phyloP scores from a whole-genome alignment of 2,888 invertebrate genomes.

The Pecten maximus region DNA sequence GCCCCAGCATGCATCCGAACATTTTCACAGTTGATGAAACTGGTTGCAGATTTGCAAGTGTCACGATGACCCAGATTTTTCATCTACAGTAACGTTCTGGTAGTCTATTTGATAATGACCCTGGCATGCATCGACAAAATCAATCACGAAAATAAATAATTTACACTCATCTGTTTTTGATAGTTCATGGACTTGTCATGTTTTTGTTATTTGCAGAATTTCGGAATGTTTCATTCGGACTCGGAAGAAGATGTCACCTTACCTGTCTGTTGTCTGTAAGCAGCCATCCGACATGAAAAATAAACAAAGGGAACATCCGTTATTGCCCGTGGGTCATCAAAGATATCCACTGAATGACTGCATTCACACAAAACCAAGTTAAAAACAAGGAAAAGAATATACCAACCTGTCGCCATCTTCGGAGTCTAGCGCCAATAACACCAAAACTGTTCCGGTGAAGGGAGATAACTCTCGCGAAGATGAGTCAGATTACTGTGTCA shows the following conservation, averaged over 20 bases:
- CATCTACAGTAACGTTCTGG: neutral
- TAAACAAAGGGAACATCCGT: constrained; percentile 5
- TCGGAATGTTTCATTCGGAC: constrained; percentile 17
- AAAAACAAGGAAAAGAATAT: constrained; percentile 39
- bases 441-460: constrained; percentile 51
- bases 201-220: constrained; percentile 33
- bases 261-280: constrained; percentile 54
- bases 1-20: constrained; percentile 17
- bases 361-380: neutral
- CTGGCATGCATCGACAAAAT: neutral
- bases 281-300: constrained; percentile 40
- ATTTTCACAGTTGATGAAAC: constrained; percentile 30
- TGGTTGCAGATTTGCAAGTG: constrained; percentile 33
- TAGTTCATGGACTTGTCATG: constrained; percentile 12
- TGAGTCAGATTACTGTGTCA: neutral
- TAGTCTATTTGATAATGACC: neutral
- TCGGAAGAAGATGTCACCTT: constrained; percentile 28
- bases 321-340: neutral
- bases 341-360: neutral
- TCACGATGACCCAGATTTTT: neutral
- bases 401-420: constrained; percentile 68
- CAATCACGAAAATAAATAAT: neutral
- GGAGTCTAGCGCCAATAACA: constrained; percentile 50
- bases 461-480: constrained; percentile 35
- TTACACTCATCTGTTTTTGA: neutral